Percentiles rank a stretch among this genome's conserved stretches.
Evolutionary conservation across 2,888 invertebrate genomes (phyloP).

Genomic region (Saturnia japonica): DNA sequence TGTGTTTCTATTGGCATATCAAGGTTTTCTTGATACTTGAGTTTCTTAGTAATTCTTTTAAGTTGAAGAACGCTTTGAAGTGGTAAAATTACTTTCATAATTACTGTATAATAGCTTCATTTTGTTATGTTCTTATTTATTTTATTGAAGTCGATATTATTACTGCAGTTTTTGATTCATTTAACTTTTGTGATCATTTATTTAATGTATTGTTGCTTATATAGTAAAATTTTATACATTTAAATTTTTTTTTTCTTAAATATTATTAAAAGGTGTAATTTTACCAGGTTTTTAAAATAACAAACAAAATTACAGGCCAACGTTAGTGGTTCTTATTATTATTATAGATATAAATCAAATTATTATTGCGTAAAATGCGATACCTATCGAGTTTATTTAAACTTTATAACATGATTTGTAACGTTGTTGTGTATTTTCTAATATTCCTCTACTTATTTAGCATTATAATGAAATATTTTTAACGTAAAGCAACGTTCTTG

Average conservation of each 20-base stretch:
- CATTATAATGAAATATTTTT: not conserved
- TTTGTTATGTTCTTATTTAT: not conserved
- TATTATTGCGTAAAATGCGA: not conserved
- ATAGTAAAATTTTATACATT: no score
- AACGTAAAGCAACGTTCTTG: not conserved
- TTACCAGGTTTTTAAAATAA: no score
- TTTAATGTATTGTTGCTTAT: no score
- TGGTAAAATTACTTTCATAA: not conserved
- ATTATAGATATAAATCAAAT: no score
- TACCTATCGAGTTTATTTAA: not conserved
- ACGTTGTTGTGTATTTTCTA: not conserved
- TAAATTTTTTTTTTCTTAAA: no score
- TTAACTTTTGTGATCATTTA: no score
- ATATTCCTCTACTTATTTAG: not conserved
- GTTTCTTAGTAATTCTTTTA: not conserved
- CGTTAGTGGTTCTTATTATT: no score
- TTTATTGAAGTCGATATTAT: no score
- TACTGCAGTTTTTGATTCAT: no score
- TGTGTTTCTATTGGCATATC: not conserved
- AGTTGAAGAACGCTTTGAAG: not conserved
- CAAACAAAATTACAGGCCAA: no score
- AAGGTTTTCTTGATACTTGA: not conserved
- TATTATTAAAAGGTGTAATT: no score
- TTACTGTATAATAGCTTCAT: not conserved
- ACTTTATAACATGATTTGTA: not conserved